phyloP scores from a whole-genome alignment of 2,888 invertebrate genomes.

The Campaea margaritaria region DNA sequence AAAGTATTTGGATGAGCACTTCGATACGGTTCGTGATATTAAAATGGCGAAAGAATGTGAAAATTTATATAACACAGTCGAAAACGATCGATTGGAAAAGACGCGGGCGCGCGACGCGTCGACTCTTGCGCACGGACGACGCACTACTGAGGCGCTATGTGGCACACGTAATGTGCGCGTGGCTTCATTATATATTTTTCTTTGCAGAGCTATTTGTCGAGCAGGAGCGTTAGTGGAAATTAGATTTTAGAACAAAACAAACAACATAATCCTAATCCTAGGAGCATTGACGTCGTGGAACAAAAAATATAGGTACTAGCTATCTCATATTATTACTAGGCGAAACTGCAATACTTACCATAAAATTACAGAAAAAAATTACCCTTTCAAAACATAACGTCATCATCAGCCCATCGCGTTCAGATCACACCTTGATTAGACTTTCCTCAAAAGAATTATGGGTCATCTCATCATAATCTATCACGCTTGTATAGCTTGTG shows the following conservation, averaged over 20 bases:
- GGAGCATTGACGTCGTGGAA: not conserved
- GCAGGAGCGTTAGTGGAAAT: slow-evolving; percentile 10
- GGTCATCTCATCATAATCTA: too few species aligned
- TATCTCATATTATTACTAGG: too few species aligned
- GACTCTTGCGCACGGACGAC: slow-evolving; percentile 57
- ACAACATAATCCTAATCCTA: not conserved
- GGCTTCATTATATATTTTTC: slow-evolving; percentile 41
- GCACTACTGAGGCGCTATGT: slow-evolving; percentile 59
- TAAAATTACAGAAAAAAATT: too few species aligned
- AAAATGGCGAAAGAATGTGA: slow-evolving; percentile 49
- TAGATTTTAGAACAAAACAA: slow-evolving; percentile 18
- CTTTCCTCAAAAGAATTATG: too few species aligned
- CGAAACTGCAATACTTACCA: too few species aligned
- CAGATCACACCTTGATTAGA: too few species aligned
- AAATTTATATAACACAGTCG: slow-evolving; percentile 67
- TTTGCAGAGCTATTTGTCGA: slow-evolving; percentile 27
- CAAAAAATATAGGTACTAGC: too few species aligned
- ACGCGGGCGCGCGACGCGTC: slow-evolving; percentile 53
- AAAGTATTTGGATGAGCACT: slow-evolving; percentile 42
- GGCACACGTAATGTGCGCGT: slow-evolving; percentile 50
- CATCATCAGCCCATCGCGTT: too few species aligned
- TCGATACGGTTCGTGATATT: slow-evolving; percentile 39
- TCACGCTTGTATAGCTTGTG: too few species aligned
- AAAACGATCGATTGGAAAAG: slow-evolving; percentile 42
- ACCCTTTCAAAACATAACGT: too few species aligned